Evolutionary conservation across 2,888 invertebrate genomes (phyloP).

Genomic region (Nephrotoma flavescens): DNA sequence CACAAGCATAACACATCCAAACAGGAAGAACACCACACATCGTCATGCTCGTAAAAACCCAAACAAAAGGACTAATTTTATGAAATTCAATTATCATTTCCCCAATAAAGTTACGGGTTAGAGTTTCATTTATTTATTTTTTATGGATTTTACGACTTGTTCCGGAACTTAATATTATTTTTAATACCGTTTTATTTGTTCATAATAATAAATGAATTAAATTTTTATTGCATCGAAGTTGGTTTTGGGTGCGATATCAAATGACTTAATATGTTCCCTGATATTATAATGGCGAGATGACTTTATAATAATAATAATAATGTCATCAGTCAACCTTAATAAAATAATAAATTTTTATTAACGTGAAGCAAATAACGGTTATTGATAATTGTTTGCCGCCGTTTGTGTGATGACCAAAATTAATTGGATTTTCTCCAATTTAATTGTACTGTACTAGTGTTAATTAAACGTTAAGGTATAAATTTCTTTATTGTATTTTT

Average conservation of each 20-base stretch:
- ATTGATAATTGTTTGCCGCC: neutral
- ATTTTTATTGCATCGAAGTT: neutral
- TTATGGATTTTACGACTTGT: neutral
- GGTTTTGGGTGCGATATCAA: neutral
- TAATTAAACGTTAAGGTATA: too few species aligned
- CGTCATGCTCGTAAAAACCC: neutral
- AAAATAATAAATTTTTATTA: neutral
- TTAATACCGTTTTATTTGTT: neutral
- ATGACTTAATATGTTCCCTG: neutral
- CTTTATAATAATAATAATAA: neutral
- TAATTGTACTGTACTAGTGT: too few species aligned
- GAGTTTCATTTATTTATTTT: neutral
- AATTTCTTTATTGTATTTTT: too few species aligned
- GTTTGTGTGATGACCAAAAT: neutral
- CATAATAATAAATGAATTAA: neutral
- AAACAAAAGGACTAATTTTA: neutral
- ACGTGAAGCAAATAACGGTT: neutral
- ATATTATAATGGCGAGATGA: neutral
- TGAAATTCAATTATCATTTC: neutral
- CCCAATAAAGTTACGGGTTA: neutral
- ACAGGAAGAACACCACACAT: neutral
- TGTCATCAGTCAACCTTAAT: neutral
- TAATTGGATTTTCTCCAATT: neutral
- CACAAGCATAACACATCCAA: neutral
- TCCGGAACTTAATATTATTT: neutral